Percentiles rank a stretch among this genome's conserved stretches.
These are phyloP conservation scores for Daboia siamensis DNA, from an alignment of 2,113 vertebrate species.

Conservation along the genomic window DNA sequence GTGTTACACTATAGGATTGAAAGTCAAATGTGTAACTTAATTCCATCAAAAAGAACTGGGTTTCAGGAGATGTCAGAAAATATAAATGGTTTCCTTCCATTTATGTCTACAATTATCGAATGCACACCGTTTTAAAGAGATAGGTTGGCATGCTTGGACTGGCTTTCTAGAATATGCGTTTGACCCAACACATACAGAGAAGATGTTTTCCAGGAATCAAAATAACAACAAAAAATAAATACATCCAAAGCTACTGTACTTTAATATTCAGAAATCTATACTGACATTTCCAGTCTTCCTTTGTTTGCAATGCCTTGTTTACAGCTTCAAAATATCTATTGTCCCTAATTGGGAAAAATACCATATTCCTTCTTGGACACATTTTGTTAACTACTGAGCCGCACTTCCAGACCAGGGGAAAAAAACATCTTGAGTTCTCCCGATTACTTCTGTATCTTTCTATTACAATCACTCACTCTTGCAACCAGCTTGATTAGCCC, in stretches of 20 bases:
- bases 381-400: conserved; percentile 65
- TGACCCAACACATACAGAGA: neutral
- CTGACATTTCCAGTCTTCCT: neutral
- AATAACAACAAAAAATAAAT: neutral
- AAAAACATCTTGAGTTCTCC: conserved; percentile 55
- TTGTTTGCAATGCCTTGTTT: neutral
- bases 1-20: neutral
- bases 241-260: neutral
- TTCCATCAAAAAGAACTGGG: neutral
- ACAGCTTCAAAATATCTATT: conserved; percentile 25
- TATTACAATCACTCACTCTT: neutral
- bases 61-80: neutral
- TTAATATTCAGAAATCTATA: neutral
- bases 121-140: neutral
- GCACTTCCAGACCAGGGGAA: conserved; percentile 50
- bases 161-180: neutral
- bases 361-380: conserved; percentile 41
- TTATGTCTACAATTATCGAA: neutral
- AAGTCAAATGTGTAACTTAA: neutral
- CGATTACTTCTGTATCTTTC: conserved; percentile 44
- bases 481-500: conserved; percentile 59
- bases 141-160: neutral
- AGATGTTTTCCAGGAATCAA: neutral
- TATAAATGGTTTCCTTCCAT: neutral
- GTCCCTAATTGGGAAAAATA: conserved; percentile 43